A percentile compares a stretch with the other conserved stretches of the same genome.
Conservation (phyloP, 1,140 invertebrate genomes). For the Drosophila obscura region DNA sequence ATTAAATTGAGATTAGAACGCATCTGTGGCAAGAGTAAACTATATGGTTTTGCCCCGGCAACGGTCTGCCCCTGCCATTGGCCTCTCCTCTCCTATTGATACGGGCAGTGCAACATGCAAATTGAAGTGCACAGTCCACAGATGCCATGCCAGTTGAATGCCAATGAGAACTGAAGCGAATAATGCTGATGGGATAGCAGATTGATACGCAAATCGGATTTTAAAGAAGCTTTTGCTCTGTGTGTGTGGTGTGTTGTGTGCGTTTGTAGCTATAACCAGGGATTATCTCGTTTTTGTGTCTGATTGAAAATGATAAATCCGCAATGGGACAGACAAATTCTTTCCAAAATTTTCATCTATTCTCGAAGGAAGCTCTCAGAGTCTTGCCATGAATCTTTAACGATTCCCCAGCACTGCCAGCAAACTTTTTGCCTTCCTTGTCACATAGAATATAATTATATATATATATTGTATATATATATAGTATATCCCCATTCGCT, state of each 20-base stretch:
- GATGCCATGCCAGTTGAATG: constrained; percentile 12
- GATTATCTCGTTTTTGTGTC: constrained; percentile 6
- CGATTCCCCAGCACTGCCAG: too few relatives aligned
- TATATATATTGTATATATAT: neutral
- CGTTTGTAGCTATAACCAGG: neutral
- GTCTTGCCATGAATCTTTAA: too few relatives aligned
- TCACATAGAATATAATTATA: too few relatives aligned
- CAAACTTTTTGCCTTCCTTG: too few relatives aligned
- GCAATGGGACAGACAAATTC: too few relatives aligned
- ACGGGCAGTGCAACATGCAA: constrained; percentile 46
- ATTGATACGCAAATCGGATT: constrained; percentile 26
- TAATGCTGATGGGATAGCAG: neutral
- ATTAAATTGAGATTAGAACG: constrained; percentile 51
- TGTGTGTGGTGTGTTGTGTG: too few relatives aligned
- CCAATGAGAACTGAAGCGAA: neutral
- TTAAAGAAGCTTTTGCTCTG: neutral
- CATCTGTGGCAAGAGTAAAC: constrained; percentile 25
- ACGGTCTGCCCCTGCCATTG: too few relatives aligned
- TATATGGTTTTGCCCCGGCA: constrained; percentile 1
- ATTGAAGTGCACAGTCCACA: constrained; percentile 55
- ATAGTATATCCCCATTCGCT: neutral
- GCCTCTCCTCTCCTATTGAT: constrained; percentile 18
- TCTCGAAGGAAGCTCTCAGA: too few relatives aligned
- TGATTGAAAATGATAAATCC: neutral
- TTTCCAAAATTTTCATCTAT: too few relatives aligned